Evolutionary conservation across 2,113 vertebrate genomes (phyloP), one percentile per base, ranked within the genome.

Genomic region (Perognathus longimembris): DNA sequence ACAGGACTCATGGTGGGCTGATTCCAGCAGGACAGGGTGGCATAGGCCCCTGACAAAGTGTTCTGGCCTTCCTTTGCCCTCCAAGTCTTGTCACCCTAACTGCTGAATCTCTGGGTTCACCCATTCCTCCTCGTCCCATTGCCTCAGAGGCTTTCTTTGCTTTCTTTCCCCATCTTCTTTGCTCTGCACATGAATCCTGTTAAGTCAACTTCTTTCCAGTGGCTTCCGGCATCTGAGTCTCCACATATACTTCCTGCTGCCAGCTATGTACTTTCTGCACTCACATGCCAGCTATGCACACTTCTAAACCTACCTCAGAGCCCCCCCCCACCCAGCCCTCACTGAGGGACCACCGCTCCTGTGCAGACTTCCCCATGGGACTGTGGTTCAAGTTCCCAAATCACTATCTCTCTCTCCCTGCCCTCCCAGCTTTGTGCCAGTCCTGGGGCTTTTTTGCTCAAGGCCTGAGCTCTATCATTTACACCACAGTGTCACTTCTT

Each of bases 21-120:
- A 28, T 4, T 38, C 22, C 2, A 3, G 30, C 83, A 30, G 80
- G 30, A 40, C 45, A 80, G 50, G 18, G 22, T 12, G 22, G 40
- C 36, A 7, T 0, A 17, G 20, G 1, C 8, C 14, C 28, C 50
- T 14, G 2, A 7, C 0, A 18, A 54, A 57, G 40, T 0, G 0
- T 40, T 30, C 14, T 21, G 7, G 30, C 24, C 20, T 3, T 15
- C 20, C 61, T 57, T 79, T 28, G 77, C 38, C 45, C 74, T 61
- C 32, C 45, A 38, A 40, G 45, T 36, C 74, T 24, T 1, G 36
- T 45, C 22, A 4, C 42, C 57, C 45, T 21, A 17, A 40, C 36
- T 40, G 18, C 22, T 15, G 70, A 30, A 26, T 28, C 30, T 70
- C 77, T 3, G 6, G 3, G n/a, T 36, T 42, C 32, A 4, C 34